Evolutionary conservation across 1,140 invertebrate genomes (phyloP).

Genomic region (Psilanteris sp.): DNA sequence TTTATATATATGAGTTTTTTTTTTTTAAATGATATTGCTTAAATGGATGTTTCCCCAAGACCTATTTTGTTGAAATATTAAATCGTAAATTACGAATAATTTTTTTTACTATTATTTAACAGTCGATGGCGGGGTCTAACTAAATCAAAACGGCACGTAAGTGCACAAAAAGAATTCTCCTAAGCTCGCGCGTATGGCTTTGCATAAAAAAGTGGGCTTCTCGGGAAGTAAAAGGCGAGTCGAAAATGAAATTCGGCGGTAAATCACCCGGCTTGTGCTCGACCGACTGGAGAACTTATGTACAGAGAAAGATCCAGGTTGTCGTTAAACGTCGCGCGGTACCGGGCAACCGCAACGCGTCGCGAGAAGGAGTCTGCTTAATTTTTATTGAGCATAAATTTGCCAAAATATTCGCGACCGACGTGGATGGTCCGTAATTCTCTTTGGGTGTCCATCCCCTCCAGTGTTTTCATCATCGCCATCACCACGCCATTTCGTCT

Average conservation of each 20-base stretch:
- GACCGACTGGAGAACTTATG: conserved; percentile 42
- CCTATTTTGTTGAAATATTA: background rate
- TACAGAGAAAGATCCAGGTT: conserved; percentile 65
- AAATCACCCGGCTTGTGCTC: conserved; percentile 59
- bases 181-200: conserved; percentile 39
- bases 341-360: conserved; percentile 61
- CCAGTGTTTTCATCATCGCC: conserved; percentile 55
- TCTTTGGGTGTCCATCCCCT: conserved; percentile 61
- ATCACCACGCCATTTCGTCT: conserved; percentile 16
- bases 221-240: conserved; percentile 53
- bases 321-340: conserved; percentile 71
- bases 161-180: conserved; percentile 21
- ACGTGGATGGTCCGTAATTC: conserved; percentile 71
- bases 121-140: conserved; percentile 25
- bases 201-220: conserved; percentile 62
- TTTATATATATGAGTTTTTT: too few relatives aligned
- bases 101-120: conserved; percentile 1
- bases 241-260: conserved; percentile 62
- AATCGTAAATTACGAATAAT: conserved; percentile 11
- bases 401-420: conserved; percentile 72
- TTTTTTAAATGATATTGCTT: too few relatives aligned
- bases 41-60: too few relatives aligned
- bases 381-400: conserved; percentile 76
- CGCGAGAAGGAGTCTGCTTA: conserved; percentile 68
- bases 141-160: conserved; percentile 26